Conservation (phyloP, 2,113 vertebrate species). For the Zingel zingel region DNA sequence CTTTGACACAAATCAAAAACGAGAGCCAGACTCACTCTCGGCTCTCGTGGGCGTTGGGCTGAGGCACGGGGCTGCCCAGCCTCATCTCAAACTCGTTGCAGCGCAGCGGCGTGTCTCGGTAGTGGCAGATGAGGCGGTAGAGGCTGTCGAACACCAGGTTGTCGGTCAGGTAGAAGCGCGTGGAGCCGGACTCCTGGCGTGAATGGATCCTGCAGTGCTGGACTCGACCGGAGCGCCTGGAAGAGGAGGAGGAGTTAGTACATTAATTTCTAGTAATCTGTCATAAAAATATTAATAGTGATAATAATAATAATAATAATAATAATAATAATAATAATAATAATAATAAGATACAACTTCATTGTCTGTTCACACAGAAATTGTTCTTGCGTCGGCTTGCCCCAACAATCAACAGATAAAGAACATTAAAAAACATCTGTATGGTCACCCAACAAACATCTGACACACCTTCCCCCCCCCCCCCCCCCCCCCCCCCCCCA, state of each 20-base stretch:
- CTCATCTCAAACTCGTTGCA: conserved; percentile 93
- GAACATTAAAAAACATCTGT: no score
- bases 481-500: no score
- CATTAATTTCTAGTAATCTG: not conserved
- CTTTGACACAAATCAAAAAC: not conserved
- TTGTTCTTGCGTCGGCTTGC: no score
- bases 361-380: not conserved
- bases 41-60: conserved; percentile 91
- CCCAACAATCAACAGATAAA: no score
- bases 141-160: conserved; percentile 92
- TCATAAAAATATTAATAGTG: not conserved
- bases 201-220: conserved; percentile 92
- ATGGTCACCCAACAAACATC: no score
- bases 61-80: conserved; percentile 88
- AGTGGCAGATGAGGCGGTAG: conserved; percentile 91
- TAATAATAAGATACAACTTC: no score
- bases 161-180: conserved; percentile 91
- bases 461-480: no score
- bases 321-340: not conserved
- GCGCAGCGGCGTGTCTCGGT: conserved; percentile 89
- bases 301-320: not conserved
- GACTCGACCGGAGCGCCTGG: conserved; percentile 89
- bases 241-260: not conserved
- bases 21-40: conserved; percentile 83
- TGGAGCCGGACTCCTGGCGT: conserved; percentile 87